Evolutionary conservation across 2,888 invertebrate genomes (phyloP), one percentile per base, ranked within the genome.

Genomic region (Lasioglossum villosulum): DNA sequence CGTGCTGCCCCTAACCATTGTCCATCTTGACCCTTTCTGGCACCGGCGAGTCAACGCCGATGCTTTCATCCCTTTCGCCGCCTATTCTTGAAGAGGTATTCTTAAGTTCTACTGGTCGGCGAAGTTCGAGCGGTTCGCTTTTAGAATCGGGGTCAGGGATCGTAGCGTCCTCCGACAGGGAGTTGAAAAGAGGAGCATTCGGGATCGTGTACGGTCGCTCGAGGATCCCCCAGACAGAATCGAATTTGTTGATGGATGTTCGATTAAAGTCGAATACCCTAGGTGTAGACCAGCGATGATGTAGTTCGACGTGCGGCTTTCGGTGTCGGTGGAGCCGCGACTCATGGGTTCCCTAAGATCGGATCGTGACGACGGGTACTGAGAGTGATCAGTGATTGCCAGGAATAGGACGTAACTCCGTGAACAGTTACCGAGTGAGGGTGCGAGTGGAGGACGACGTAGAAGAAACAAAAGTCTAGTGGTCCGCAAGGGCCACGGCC

Each of bases 401-500:
- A 70, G 59, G 75, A 27, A n/a, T 23, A 12, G 19, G 42, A 27
- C n/a, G 1, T 12, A 19, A 59, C 16, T 4, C 4, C 4, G 74
- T 59, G 56, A 56, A 16, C 6, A 63, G 68, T 56, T 52, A 14
- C 34, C 59, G 45, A 8, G 63, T 16, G 77, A 34, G n/a, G 78
- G 48, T n/a, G 27, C 30, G n/a, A 12, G 66, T 19, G 8, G 3
- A 19, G 30, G 27, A 63, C 30, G 16, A 30, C 63, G 6, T 16
- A 63, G 30, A 14, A 27, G 30, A 70, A 42, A 56, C 45, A 68
- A 48, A 68, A 73, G 86, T 83, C 84, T 39, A 86, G 88, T 91
- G 88, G 90, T 93, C 91, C 91, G 90, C 87, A 84, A 88, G 91
- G 91, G 90, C 95, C 95, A 95, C 95, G 95, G 95, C 95, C 95